phyloP scores from a whole-genome alignment of 2,888 invertebrate genomes.

The Lochmaea capreae region DNA sequence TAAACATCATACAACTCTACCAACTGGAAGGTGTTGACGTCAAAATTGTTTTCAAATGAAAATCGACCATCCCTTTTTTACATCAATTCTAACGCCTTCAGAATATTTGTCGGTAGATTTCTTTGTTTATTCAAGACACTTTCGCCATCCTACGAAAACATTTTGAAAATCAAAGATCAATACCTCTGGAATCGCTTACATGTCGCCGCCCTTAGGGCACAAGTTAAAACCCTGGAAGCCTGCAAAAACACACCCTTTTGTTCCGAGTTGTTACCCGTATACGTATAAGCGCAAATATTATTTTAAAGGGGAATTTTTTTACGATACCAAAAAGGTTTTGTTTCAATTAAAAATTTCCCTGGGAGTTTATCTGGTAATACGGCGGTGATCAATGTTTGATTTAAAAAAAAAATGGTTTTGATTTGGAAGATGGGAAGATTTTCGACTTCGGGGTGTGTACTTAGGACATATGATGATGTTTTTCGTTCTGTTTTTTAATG shows the following conservation, averaged over 20 bases:
- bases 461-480: constrained; percentile 9
- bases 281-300: constrained; percentile 60
- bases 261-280: constrained; percentile 60
- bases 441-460: constrained; percentile 12
- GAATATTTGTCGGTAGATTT: constrained; percentile 18
- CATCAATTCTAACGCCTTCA: constrained; percentile 6
- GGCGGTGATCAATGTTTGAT: constrained; percentile 19
- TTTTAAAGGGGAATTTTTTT: constrained; percentile 60
- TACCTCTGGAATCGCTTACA: constrained; percentile 42
- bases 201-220: constrained; percentile 43
- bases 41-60: not conserved
- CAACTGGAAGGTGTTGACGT: not conserved
- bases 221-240: constrained; percentile 55
- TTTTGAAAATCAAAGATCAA: constrained; percentile 46
- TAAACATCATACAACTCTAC: not conserved
- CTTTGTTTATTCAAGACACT: constrained; percentile 40
- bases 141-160: constrained; percentile 38
- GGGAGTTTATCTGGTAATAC: constrained; percentile 37
- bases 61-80: not conserved
- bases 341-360: constrained; percentile 46
- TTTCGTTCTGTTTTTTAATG: not conserved
- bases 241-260: constrained; percentile 63
- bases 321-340: constrained; percentile 43
- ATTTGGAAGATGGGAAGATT: constrained; percentile 23
- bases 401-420: constrained; percentile 27